These are phyloP conservation scores for Melanotaenia trifasciata DNA, from an alignment of 2,797 vertebrate genomes.

Conservation along the genomic window DNA sequence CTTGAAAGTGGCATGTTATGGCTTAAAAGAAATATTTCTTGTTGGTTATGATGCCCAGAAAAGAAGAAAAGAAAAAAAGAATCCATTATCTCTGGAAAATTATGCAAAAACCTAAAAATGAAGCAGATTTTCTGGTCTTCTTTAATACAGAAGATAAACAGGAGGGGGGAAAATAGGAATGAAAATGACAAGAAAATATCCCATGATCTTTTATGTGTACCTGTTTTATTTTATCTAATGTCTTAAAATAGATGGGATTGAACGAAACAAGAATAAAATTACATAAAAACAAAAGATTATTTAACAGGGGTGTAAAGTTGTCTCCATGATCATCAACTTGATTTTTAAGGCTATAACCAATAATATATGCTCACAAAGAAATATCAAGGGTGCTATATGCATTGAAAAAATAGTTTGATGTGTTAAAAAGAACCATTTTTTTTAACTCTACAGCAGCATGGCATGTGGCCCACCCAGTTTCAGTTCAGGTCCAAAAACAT, in stretches of 20 bases:
- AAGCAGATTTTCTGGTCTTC: not conserved
- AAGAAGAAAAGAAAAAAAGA: not conserved
- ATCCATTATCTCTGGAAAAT: not conserved
- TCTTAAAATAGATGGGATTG: not conserved
- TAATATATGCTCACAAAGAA: not conserved
- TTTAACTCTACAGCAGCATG: not conserved
- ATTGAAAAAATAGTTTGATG: not conserved
- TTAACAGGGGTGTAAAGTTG: not conserved
- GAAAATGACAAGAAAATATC: not conserved
- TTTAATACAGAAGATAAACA: not conserved
- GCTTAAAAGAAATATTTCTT: not conserved
- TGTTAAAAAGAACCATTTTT: not conserved
- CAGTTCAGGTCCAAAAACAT: slow-evolving; percentile 34
- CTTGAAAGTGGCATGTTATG: not conserved
- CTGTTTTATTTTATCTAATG: not conserved
- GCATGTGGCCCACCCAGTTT: slow-evolving; percentile 55
- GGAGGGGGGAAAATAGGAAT: not conserved
- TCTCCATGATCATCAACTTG: no score
- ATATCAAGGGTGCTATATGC: not conserved
- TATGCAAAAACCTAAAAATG: not conserved
- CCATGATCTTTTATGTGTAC: not conserved
- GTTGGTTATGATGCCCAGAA: not conserved
- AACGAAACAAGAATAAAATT: not conserved
- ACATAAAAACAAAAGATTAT: not conserved
- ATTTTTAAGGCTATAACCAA: not conserved